phyloP scores from a whole-genome alignment of 2,113 vertebrate genomes.

The Cyrtonyx montezumae region DNA sequence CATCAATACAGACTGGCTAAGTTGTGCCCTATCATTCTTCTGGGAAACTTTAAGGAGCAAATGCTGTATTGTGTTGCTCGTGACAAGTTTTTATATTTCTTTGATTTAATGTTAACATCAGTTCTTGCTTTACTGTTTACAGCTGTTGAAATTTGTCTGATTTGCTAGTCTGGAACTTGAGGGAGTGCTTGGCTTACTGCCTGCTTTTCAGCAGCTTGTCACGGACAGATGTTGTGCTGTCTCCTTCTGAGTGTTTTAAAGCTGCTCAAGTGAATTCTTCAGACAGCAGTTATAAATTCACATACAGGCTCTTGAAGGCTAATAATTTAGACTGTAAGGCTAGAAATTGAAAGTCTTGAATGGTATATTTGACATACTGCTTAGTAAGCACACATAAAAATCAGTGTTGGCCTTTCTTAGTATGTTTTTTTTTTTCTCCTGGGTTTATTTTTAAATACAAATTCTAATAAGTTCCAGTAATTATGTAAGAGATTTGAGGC shows the following conservation, averaged over 20 bases:
- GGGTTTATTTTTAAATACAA: background rate
- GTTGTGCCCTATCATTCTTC: background rate
- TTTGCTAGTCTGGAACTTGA: constrained; percentile 37
- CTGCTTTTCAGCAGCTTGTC: constrained; percentile 59
- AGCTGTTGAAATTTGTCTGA: constrained; percentile 26
- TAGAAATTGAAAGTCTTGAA: background rate
- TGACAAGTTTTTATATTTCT: background rate
- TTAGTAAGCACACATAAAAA: background rate
- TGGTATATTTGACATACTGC: background rate
- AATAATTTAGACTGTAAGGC: constrained; percentile 45
- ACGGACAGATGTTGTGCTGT: constrained; percentile 65
- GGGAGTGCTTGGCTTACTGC: constrained; percentile 56
- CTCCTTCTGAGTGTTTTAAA: constrained; percentile 59
- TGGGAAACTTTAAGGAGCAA: background rate
- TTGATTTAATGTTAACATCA: constrained; percentile 36
- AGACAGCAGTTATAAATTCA: constrained; percentile 60
- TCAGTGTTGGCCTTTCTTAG: background rate
- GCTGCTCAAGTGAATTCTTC: constrained; percentile 62
- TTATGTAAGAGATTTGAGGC: background rate
- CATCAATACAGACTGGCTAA: fast-evolving
- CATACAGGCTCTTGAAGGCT: constrained; percentile 44
- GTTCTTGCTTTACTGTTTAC: constrained; percentile 25
- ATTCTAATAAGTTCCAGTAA: background rate
- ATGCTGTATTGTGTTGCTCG: background rate
- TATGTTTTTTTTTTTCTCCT: no score